Base-by-base conservation (phyloP, 1,140 invertebrate species). In the Rhizoglyphus robini region DNA sequence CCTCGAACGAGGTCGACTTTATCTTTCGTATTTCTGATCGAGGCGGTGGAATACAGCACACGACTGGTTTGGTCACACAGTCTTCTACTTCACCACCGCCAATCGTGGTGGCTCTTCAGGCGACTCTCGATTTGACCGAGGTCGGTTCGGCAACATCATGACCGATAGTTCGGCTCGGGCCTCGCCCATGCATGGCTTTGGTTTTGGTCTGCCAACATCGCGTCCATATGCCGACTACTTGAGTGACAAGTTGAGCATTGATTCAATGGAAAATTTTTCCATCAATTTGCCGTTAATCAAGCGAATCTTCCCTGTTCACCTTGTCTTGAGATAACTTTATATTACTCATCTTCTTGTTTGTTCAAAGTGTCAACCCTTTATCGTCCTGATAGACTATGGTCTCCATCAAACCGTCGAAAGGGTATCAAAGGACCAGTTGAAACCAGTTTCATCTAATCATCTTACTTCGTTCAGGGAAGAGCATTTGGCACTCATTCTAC, bases 61-160 rank as follows among this genome's bases (percentile, higher is more conserved):
- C 71, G 71, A 78, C 41, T 68, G 70, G 75, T 8, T 75, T 77
- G 46, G 77, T 82, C 11, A 79, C 79, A 71, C 75, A 82, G 61
- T 83, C 83, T 71, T n/a, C n/a, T 81, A 82, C 69, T 83, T 81
- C 71, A 81, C 80, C 11, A 82, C 81, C 23, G 76, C 77, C 18
- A 75, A 77, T 59, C 65, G 68, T n/a, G 72, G 69, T 34, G 72
- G 68, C 1, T 65, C 31, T 36, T 41, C 18, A 18, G 36, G 18
- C 8, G 73, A 76, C 27, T 62, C 72, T 65, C n/a, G n/a, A n/a
- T 66, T 75, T 34, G 71, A 76, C 68, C 74, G 76, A 18, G 74
- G 74, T 8, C 68, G 81, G 1, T 79, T 81, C 70, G 76, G 75
- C 15, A 75, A 77, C 38, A 77, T 82, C 63, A 76, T 81, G 70